Evolutionary conservation across 2,113 vertebrate species (phyloP), one percentile per base, ranked within the genome.

Genomic region (Cynocephalus volans): DNA sequence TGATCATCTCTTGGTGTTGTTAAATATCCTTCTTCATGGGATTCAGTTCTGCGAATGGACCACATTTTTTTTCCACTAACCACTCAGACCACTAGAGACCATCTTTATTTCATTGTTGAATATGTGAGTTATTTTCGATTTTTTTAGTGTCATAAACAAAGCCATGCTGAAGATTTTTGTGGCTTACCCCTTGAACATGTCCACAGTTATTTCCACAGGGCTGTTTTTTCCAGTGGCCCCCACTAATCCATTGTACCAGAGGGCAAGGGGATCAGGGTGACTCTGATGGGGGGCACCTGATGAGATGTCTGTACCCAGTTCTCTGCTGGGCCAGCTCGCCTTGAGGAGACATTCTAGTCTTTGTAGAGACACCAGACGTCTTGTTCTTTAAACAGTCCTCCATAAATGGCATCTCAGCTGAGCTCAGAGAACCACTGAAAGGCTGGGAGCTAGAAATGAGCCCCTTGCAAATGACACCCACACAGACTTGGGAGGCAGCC

Each of bases 121-220:
- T 10, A 2, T 15, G 50, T 81, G 88, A 56, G 41, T 76, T 65
- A 50, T n/a, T 86, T 84, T 48, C 64, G 56, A 64, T 48, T 95
- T n/a, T 70, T 73, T 90, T 33, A 84, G 65, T 24, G 54, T 69
- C 81, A 12, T 96, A 92, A 84, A 84, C 88, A 79, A 90, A 94
- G 79, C 79, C 79, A 36, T 12, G 1, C 65, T 79, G 67, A 62
- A 33, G 62, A 65, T 79, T 65, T 82, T 41, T 88, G 45, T 88
- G 52, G 88, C 65, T n/a, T 64, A 75, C 26, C 33, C 69, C 54
- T 81, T 13, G 79, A 95, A 12, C 13, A 12, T 4, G 13, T 50
- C 76, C 15, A 2, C 15, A 36, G 81, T 54, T 56, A 17, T 67
- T 76, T 77, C 60, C 69, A 28, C 50, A 31, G 75, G 65, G 58